phyloP scores from a whole-genome alignment of 2,888 invertebrate genomes.

The Meiosimyza platycephala region DNA sequence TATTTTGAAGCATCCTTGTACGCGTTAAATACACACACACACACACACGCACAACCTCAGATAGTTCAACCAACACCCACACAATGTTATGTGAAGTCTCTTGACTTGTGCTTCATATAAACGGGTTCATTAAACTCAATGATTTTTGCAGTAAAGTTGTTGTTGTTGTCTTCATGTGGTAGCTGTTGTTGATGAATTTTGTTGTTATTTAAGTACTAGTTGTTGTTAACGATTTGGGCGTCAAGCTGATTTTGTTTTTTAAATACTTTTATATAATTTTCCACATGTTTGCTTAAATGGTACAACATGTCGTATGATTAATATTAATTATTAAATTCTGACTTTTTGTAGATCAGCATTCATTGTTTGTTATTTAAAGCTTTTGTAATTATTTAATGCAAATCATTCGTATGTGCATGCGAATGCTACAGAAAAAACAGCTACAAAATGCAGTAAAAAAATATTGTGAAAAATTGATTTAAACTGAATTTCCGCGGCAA shows the following conservation, averaged over 20 bases:
- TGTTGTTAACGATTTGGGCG: background rate
- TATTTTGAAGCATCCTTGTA: too few species aligned
- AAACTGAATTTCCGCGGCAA: too few species aligned
- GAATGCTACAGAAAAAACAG: too few species aligned
- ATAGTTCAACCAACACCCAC: background rate
- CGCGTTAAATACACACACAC: background rate
- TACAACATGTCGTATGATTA: conserved; percentile 2
- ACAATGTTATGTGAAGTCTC: conserved; percentile 1
- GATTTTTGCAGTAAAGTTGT: conserved; percentile 20
- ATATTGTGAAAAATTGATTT: too few species aligned
- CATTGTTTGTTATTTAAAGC: too few species aligned
- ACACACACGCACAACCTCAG: background rate
- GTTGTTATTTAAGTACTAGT: background rate
- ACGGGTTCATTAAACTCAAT: conserved; percentile 37
- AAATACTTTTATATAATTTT: background rate
- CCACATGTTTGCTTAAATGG: background rate
- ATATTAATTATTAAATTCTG: background rate
- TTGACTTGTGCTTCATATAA: conserved; percentile 29
- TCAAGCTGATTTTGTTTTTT: background rate
- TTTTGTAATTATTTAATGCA: too few species aligned
- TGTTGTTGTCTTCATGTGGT: background rate
- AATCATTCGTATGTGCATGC: too few species aligned
- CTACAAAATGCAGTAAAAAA: too few species aligned
- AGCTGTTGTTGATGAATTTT: background rate
- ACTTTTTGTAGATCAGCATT: too few species aligned